Evolutionary conservation across 2,888 invertebrate species (phyloP).

Genomic region (Notocelia uddmanniana): DNA sequence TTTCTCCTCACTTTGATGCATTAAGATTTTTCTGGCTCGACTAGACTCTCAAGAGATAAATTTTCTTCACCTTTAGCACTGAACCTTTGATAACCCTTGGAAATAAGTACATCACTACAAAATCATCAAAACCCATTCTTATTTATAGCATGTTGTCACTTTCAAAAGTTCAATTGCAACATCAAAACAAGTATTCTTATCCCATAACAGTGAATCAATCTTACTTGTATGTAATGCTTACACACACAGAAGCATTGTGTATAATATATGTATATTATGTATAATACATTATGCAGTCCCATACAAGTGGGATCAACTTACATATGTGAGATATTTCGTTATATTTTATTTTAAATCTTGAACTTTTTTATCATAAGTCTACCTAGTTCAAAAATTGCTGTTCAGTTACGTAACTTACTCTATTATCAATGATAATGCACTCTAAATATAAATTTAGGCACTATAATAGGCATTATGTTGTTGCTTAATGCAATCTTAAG

Average conservation of each 20-base stretch:
- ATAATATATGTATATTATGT: too few relatives aligned
- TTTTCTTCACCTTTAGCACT: constrained; percentile 1
- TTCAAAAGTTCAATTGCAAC: neutral
- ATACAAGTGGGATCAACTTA: too few relatives aligned
- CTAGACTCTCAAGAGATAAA: constrained; percentile 35
- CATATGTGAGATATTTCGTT: neutral
- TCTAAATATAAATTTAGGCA: constrained; percentile 45
- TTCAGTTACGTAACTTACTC: constrained; percentile 24
- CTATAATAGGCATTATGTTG: constrained; percentile 43
- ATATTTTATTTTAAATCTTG: neutral
- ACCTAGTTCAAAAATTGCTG: neutral
- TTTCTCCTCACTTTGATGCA: constrained; percentile 28
- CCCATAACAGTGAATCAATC: neutral
- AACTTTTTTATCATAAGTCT: neutral
- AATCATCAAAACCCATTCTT: neutral
- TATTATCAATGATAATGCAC: constrained; percentile 28
- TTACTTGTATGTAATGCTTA: neutral
- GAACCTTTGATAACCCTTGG: constrained; percentile 10
- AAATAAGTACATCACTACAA: neutral
- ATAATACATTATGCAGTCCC: too few relatives aligned
- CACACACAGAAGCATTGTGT: too few relatives aligned
- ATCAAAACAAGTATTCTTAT: neutral
- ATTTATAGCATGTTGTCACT: neutral
- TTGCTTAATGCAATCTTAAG: constrained; percentile 43
- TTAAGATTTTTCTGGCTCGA: constrained; percentile 25